Conservation (phyloP, 2,888 invertebrate genomes). For the Allolobophora icterica region DNA sequence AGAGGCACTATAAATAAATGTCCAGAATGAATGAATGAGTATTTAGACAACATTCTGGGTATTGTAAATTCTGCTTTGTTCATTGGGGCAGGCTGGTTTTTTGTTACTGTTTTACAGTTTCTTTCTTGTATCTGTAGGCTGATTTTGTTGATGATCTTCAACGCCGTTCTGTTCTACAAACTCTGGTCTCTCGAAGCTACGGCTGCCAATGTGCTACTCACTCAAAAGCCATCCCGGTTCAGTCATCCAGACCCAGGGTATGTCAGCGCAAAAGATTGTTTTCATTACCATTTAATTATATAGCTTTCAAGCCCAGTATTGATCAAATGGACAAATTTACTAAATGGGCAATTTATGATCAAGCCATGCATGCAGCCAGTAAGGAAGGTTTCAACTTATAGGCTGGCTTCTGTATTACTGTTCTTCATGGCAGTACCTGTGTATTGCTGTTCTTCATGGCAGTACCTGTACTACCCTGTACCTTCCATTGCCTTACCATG, state of each 20-base stretch:
- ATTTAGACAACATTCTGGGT: not conserved
- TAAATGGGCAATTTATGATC: too few relatives aligned
- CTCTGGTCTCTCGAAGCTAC: conserved; percentile 23
- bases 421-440: too few relatives aligned
- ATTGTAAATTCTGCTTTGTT: not conserved
- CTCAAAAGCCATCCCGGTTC: not conserved
- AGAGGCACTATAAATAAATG: too few relatives aligned
- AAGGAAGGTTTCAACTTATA: too few relatives aligned
- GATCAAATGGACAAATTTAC: too few relatives aligned
- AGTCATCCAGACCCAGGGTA: not conserved
- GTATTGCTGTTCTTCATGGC: too few relatives aligned
- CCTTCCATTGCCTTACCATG: too few relatives aligned
- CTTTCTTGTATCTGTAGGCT: not conserved
- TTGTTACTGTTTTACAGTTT: not conserved
- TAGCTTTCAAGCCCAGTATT: too few relatives aligned
- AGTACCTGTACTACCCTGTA: too few relatives aligned
- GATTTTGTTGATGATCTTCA: conserved; percentile 23
- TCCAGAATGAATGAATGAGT: too few relatives aligned
- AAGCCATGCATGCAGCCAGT: too few relatives aligned
- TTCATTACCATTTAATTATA: not conserved
- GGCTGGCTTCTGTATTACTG: too few relatives aligned
- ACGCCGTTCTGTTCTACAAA: conserved; percentile 25
- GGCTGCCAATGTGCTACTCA: conserved; percentile 6
- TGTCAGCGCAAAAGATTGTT: not conserved
- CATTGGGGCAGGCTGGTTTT: not conserved